These are phyloP conservation scores for Luperina nickerlii DNA, from an alignment of 2,888 invertebrate genomes.

Conservation along the genomic window DNA sequence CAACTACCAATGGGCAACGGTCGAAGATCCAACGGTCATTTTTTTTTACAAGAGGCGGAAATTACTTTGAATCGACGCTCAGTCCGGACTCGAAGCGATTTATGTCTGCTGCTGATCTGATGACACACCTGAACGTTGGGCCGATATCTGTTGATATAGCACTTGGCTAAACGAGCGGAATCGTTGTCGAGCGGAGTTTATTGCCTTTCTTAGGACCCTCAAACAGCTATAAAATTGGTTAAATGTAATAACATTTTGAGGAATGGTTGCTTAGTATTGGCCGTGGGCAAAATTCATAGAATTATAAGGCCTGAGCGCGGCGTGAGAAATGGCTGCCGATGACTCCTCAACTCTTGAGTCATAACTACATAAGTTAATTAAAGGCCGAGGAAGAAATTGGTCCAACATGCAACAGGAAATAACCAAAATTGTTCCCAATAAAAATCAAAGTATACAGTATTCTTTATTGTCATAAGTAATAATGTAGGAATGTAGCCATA, in stretches of 20 bases:
- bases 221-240: slow-evolving; percentile 28
- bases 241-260: background rate
- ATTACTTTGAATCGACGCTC: slow-evolving; percentile 78
- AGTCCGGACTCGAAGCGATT: slow-evolving; percentile 72
- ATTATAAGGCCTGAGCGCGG: background rate
- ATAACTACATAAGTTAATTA: background rate
- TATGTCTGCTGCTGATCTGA: slow-evolving; percentile 59
- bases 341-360: slow-evolving; percentile 4
- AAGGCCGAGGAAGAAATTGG: slow-evolving; percentile 10
- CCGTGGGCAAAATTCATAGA: background rate
- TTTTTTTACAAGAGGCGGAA: slow-evolving; percentile 80
- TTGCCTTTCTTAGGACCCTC: slow-evolving; percentile 22
- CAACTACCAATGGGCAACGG: slow-evolving; percentile 68
- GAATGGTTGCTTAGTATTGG: background rate
- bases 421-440: background rate
- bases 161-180: background rate
- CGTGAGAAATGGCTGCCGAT: slow-evolving; percentile 21
- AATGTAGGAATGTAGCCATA: background rate
- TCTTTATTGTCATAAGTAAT: background rate
- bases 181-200: no score
- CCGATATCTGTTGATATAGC: slow-evolving; percentile 23
- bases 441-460: background rate
- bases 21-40: slow-evolving; percentile 76
- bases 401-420: slow-evolving; percentile 12
- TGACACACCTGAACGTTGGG: slow-evolving; percentile 44